Conservation (phyloP, 2,113 vertebrate species). For the Oenanthe melanoleuca region DNA sequence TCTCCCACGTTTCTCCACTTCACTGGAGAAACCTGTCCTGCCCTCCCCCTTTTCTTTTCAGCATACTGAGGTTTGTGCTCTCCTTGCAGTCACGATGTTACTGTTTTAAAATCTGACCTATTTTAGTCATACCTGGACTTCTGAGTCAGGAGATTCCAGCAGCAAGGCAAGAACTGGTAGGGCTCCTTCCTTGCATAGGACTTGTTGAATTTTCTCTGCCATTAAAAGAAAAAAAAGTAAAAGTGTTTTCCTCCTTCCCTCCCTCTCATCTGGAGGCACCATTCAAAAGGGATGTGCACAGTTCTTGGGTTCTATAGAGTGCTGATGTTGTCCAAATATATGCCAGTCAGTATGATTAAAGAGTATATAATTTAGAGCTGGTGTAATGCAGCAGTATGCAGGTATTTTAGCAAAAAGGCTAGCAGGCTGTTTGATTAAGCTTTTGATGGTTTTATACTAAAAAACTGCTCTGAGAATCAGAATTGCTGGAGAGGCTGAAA, state of each 20-base stretch:
- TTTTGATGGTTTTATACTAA: background rate
- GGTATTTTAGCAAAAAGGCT: background rate
- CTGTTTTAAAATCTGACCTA: background rate
- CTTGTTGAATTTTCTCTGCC: conserved; percentile 73
- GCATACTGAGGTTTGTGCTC: background rate
- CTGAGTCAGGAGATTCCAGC: conserved; percentile 79
- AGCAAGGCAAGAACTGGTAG: conserved; percentile 77
- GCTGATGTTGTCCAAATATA: background rate
- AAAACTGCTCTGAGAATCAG: background rate
- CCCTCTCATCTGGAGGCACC: background rate
- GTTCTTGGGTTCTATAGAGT: background rate
- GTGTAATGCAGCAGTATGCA: background rate
- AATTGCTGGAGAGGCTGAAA: background rate
- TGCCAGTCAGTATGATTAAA: background rate
- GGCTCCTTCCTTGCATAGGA: conserved; percentile 78
- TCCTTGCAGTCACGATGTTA: background rate
- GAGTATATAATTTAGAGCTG: background rate
- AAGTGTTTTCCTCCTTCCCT: background rate
- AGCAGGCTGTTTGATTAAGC: background rate
- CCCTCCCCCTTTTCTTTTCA: background rate
- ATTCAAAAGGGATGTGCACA: background rate
- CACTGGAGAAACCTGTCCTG: background rate
- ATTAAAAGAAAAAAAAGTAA: background rate
- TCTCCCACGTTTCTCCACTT: background rate
- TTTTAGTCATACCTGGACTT: conserved; percentile 74